Evolutionary conservation across 2,888 invertebrate species (phyloP).

Genomic region (Pterostichus madidus): DNA sequence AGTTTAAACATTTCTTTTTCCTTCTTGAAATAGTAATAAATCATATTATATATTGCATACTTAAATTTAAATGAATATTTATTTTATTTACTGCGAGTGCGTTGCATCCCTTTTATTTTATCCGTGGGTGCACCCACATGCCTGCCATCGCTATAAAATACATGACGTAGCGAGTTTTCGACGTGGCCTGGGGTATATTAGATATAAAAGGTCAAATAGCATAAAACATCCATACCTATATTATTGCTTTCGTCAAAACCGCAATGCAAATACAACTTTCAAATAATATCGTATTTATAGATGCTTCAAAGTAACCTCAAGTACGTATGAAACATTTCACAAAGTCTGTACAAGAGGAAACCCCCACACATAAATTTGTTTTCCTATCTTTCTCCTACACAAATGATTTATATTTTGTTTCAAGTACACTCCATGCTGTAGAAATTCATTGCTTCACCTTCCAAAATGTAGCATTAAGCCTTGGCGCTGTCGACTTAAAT

Average conservation of each 20-base stretch:
- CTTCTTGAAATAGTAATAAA: too few species aligned
- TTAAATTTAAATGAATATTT: too few species aligned
- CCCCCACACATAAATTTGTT: neutral
- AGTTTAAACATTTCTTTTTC: too few species aligned
- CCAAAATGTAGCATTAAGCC: slow-evolving; percentile 17
- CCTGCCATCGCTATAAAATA: too few species aligned
- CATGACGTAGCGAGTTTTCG: too few species aligned
- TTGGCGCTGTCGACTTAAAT: slow-evolving; percentile 42
- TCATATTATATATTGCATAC: too few species aligned
- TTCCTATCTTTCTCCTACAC: neutral
- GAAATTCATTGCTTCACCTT: slow-evolving; percentile 15
- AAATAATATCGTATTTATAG: slow-evolving; percentile 12
- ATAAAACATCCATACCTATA: neutral
- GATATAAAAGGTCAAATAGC: neutral
- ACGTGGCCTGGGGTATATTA: neutral
- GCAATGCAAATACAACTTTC: neutral
- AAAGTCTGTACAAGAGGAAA: neutral
- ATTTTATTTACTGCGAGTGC: too few species aligned
- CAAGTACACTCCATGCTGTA: slow-evolving; percentile 2
- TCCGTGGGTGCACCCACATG: too few species aligned
- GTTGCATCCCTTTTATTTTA: too few species aligned
- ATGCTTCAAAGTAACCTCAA: neutral
- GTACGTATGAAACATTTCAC: slow-evolving; percentile 3
- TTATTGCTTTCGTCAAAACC: neutral
- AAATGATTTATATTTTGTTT: slow-evolving; percentile 14